phyloP scores from a whole-genome alignment of 2,888 invertebrate genomes.

The Tenthredo notha region DNA sequence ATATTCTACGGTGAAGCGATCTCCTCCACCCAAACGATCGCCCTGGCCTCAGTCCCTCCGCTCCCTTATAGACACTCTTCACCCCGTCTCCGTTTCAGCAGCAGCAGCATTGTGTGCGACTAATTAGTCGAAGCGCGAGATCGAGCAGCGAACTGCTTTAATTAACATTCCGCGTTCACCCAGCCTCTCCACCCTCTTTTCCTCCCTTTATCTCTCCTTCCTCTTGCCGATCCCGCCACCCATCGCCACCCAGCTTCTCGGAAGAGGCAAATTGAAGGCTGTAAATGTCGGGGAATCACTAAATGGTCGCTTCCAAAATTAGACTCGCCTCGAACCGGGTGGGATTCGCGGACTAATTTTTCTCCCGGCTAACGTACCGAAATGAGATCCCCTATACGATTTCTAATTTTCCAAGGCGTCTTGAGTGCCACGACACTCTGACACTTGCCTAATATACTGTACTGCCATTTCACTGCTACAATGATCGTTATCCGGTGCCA shows the following conservation, averaged over 20 bases:
- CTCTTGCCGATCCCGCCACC: constrained; percentile 60
- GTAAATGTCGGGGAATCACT: constrained; percentile 73
- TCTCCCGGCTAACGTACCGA: neutral
- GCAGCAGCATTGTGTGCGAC: constrained; percentile 75
- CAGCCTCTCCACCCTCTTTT: constrained; percentile 56
- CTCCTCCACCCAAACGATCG: constrained; percentile 65
- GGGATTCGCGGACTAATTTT: constrained; percentile 58
- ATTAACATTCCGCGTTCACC: constrained; percentile 77
- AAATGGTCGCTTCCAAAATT: constrained; percentile 65
- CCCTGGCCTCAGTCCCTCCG: constrained; percentile 44
- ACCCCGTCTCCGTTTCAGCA: constrained; percentile 56
- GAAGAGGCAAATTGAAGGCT: constrained; percentile 74
- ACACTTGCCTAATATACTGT: constrained; percentile 12
- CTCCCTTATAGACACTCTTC: constrained; percentile 62
- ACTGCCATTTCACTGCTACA: constrained; percentile 2
- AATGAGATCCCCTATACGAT: constrained; percentile 51
- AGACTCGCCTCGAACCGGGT: constrained; percentile 58
- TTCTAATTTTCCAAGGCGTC: constrained; percentile 57
- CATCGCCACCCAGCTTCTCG: constrained; percentile 62
- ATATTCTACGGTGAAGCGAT: constrained; percentile 69
- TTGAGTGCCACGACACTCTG: constrained; percentile 36
- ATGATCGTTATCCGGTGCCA: neutral
- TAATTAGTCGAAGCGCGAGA: constrained; percentile 76
- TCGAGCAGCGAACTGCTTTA: constrained; percentile 74
- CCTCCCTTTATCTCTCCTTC: constrained; percentile 46